Conservation (phyloP, 2,797 vertebrate genomes). For the Rhodeus uyekii region DNA sequence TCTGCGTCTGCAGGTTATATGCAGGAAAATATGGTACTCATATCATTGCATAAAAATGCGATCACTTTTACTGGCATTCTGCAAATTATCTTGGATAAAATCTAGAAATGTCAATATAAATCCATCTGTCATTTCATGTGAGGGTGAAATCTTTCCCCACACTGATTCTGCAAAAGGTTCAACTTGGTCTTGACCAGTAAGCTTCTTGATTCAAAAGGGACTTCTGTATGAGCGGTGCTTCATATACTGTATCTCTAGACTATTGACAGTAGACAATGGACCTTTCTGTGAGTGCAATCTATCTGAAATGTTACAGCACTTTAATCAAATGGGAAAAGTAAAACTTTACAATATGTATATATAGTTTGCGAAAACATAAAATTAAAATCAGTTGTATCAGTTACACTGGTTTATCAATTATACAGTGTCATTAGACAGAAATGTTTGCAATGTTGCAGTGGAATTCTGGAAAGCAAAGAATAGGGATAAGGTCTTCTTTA, state of each 20-base stretch:
- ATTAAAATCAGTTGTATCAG: background rate
- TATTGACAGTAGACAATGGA: background rate
- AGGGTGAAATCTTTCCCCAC: background rate
- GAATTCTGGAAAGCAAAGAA: background rate
- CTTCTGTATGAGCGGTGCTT: background rate
- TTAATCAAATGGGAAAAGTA: background rate
- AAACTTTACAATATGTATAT: background rate
- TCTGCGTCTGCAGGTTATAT: too few species aligned
- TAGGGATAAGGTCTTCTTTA: background rate
- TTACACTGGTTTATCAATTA: background rate
- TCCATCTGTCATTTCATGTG: background rate
- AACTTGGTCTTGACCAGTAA: background rate
- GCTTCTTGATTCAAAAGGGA: background rate
- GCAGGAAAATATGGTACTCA: too few species aligned
- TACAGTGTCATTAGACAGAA: background rate
- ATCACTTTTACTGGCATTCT: background rate
- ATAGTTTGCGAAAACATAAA: background rate
- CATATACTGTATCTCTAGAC: background rate
- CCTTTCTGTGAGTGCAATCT: accelerated
- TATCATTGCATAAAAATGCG: background rate
- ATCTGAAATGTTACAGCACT: background rate
- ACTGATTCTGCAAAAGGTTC: background rate
- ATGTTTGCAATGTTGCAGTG: background rate
- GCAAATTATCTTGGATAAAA: background rate
- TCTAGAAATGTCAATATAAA: background rate